Percentiles rank a stretch among this genome's conserved stretches.
phyloP scores from a whole-genome alignment of 2,888 invertebrate species.

The Strigamia crassipes region DNA sequence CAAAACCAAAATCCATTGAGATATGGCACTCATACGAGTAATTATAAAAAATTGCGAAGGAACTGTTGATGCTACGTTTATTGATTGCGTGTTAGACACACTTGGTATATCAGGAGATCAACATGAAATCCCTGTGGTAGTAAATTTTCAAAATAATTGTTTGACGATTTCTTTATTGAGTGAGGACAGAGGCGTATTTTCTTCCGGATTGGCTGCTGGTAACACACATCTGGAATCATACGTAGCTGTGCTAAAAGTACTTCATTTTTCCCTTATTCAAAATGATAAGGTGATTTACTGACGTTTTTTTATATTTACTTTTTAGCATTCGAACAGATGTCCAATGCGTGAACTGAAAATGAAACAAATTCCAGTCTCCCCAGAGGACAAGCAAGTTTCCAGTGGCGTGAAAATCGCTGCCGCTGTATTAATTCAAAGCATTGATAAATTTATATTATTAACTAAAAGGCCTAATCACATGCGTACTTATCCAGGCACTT shows the following conservation, averaged over 20 bases:
- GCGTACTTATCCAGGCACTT: slow-evolving; percentile 44
- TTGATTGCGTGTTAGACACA: neutral
- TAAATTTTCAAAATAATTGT: neutral
- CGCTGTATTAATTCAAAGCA: slow-evolving; percentile 30
- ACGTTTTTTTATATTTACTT: neutral
- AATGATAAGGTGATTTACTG: too few species aligned
- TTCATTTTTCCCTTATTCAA: neutral
- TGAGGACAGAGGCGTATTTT: neutral
- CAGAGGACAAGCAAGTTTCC: neutral
- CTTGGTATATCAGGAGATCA: neutral
- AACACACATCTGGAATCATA: neutral
- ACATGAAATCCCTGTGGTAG: neutral
- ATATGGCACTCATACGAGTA: neutral
- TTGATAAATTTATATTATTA: slow-evolving; percentile 27
- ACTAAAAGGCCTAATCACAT: slow-evolving; percentile 43
- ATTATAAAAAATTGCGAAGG: neutral
- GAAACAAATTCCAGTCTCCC: neutral
- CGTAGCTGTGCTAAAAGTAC: neutral
- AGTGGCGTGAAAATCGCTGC: neutral
- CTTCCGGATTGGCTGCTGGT: neutral
- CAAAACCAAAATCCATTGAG: neutral
- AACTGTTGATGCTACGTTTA: neutral
- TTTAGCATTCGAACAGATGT: neutral
- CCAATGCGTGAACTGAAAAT: neutral
- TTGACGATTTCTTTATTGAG: neutral